Conservation (phyloP, 2,113 vertebrate species). For the Halichoerus grypus region DNA sequence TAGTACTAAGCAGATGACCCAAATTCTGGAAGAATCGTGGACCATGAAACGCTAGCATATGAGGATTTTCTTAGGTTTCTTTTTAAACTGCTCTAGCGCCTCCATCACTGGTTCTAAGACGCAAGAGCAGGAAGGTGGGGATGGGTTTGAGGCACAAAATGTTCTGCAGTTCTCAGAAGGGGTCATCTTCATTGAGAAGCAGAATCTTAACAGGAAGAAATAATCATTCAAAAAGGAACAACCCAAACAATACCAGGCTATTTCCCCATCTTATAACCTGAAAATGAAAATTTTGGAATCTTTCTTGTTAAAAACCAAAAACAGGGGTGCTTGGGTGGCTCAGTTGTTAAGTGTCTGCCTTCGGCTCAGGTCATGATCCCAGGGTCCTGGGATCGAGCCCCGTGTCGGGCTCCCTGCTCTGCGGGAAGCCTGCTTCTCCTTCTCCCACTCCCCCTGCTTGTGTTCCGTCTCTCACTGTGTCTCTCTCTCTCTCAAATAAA, state of each 20-base stretch:
- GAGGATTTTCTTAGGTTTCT: background rate
- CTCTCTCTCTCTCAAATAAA: no score
- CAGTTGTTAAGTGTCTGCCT: no score
- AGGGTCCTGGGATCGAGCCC: no score
- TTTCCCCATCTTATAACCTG: background rate
- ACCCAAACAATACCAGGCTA: background rate
- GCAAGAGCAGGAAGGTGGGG: background rate
- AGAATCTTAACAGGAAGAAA: background rate
- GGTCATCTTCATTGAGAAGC: background rate
- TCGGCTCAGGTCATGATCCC: no score
- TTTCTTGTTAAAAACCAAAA: background rate
- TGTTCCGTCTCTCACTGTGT: no score
- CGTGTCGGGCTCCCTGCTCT: no score
- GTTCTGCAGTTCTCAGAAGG: background rate
- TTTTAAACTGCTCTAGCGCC: background rate
- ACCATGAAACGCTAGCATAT: background rate
- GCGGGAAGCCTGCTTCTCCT: no score
- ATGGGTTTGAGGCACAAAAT: background rate
- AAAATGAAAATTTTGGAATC: background rate
- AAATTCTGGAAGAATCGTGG: background rate
- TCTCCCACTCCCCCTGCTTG: no score
- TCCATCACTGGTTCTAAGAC: background rate
- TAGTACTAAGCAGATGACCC: background rate
- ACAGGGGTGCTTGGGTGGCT: background rate
- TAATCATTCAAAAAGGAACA: background rate